A percentile compares a stretch with the other conserved stretches of the same genome.
Evolutionary conservation across 2,113 vertebrate species (phyloP).

Genomic region (Indicator indicator): DNA sequence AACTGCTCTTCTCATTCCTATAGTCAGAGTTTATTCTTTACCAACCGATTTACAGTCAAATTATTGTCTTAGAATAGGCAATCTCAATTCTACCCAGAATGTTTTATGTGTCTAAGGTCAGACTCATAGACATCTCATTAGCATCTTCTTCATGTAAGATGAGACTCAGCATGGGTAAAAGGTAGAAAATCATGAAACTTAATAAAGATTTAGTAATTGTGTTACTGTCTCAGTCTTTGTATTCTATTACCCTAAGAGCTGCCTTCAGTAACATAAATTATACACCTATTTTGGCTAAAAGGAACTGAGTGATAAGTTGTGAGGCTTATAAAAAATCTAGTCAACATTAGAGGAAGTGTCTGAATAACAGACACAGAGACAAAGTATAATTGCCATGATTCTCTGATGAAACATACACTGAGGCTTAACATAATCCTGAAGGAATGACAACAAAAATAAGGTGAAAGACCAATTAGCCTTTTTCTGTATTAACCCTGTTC

Average conservation of each 20-base stretch:
- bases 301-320: constrained; percentile 45
- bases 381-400: constrained; percentile 67
- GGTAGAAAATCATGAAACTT: not conserved
- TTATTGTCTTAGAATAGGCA: not conserved
- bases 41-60: not conserved
- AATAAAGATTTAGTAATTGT: constrained; percentile 25
- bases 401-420: constrained; percentile 71
- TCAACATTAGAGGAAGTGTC: constrained; percentile 49
- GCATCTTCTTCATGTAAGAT: not conserved
- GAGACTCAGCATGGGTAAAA: not conserved
- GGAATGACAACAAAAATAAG: constrained; percentile 74
- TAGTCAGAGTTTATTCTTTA: not conserved
- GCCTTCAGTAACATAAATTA: constrained; percentile 56
- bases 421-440: constrained; percentile 76
- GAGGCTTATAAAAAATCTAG: constrained; percentile 72
- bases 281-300: constrained; percentile 69
- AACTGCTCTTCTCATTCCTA: not conserved
- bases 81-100: not conserved
- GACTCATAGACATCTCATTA: not conserved
- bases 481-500: constrained; percentile 62
- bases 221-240: not conserved
- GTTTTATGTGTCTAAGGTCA: not conserved
- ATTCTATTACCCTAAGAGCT: constrained; percentile 62
- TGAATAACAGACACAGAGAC: constrained; percentile 68
- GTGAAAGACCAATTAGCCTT: constrained; percentile 76